Conservation (phyloP, 2,888 invertebrate species). For the Priocnemis perturbator region DNA sequence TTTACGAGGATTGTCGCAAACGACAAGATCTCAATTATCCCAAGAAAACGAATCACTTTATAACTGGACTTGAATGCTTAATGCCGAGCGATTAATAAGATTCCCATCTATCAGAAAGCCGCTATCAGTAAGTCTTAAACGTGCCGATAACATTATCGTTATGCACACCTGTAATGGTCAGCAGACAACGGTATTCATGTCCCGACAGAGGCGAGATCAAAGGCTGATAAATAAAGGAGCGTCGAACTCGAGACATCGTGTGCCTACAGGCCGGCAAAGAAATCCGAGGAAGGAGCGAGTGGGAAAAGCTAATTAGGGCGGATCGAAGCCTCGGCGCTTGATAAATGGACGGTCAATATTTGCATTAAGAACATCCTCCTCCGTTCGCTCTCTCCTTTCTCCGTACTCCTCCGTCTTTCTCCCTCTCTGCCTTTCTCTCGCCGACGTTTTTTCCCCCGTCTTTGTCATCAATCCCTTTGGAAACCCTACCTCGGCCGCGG, state of each 20-base stretch:
- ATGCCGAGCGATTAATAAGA: too few relatives aligned
- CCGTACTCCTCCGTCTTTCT: conserved; percentile 34
- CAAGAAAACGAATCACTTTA: too few relatives aligned
- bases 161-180: too few relatives aligned
- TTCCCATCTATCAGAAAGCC: too few relatives aligned
- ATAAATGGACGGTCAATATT: conserved; percentile 72
- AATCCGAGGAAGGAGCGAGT: conserved; percentile 45
- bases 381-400: neutral
- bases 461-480: too few relatives aligned
- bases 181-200: neutral
- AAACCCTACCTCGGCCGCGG: too few relatives aligned
- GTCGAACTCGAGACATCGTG: conserved; percentile 40
- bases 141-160: too few relatives aligned
- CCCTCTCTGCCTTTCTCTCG: conserved; percentile 35
- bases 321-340: conserved; percentile 61
- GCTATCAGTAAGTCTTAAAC: too few relatives aligned
- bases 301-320: conserved; percentile 63
- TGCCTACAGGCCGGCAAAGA: conserved; percentile 41
- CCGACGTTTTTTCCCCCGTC: conserved; percentile 23
- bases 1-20: too few relatives aligned
- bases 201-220: conserved; percentile 48
- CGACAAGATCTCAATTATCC: too few relatives aligned
- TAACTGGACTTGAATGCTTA: too few relatives aligned
- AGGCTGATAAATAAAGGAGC: conserved; percentile 55
- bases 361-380: conserved; percentile 51